Evolutionary conservation across 2,113 vertebrate genomes (phyloP).

Genomic region (Callopanchax toddi): DNA sequence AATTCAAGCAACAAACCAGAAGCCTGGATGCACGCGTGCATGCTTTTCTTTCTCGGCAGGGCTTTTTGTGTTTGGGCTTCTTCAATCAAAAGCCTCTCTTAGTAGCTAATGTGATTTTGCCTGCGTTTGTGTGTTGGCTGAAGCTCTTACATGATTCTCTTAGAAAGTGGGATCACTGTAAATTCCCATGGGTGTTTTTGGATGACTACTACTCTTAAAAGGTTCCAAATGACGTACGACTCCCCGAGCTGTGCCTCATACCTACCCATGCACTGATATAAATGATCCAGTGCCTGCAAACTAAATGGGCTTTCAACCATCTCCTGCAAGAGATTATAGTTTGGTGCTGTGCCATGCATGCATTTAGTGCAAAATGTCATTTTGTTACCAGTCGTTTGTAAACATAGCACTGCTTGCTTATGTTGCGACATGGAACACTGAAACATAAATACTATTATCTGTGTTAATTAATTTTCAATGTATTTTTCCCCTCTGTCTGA

Average conservation of each 20-base stretch:
- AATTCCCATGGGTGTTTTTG: constrained; percentile 65
- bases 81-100: constrained; percentile 59
- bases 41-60: constrained; percentile 23
- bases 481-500: no score
- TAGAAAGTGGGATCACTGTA: constrained; percentile 52
- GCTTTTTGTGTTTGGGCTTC: constrained; percentile 47
- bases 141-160: constrained; percentile 52
- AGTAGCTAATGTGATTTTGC: constrained; percentile 67
- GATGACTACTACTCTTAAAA: constrained; percentile 59
- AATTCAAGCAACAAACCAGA: constrained; percentile 66
- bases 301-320: constrained; percentile 2
- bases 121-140: constrained; percentile 42
- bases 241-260: constrained; percentile 39
- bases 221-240: constrained; percentile 53
- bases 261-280: constrained; percentile 28
- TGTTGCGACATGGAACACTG: not conserved
- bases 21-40: constrained; percentile 34
- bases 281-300: constrained; percentile 29
- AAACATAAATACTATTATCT: no score
- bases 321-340: not conserved
- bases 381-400: not conserved
- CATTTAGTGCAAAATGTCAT: not conserved
- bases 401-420: not conserved
- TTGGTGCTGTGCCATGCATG: not conserved
- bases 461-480: no score